Percentiles rank a stretch among this genome's conserved stretches.
phyloP scores from a whole-genome alignment of 2,797 vertebrate genomes.

The Channa striata region DNA sequence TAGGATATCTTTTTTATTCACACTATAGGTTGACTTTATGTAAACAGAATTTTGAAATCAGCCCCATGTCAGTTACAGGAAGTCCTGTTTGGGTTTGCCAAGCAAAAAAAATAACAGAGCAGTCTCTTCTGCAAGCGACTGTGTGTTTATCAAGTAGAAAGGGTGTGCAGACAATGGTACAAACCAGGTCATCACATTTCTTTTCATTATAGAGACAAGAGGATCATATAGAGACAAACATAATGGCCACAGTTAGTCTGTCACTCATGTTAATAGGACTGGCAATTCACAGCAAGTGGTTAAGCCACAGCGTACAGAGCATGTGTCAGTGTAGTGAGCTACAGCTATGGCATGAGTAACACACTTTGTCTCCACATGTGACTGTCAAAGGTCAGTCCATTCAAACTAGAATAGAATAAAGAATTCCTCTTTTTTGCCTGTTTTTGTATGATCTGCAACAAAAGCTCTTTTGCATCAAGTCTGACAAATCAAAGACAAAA shows the following conservation, averaged over 20 bases:
- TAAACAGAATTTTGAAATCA: neutral
- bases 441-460: neutral
- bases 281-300: constrained; percentile 12
- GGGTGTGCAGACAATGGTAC: constrained; percentile 78
- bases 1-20: neutral
- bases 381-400: constrained; percentile 13
- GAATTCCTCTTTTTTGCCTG: neutral
- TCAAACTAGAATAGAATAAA: neutral
- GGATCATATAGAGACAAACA: constrained; percentile 74
- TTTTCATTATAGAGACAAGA: constrained; percentile 76
- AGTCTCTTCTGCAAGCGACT: constrained; percentile 45
- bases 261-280: constrained; percentile 17
- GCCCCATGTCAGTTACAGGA: constrained; percentile 38
- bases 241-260: constrained; percentile 61
- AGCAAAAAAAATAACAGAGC: constrained; percentile 45
- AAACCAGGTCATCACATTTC: constrained; percentile 86
- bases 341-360: constrained; percentile 1
- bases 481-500: neutral
- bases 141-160: constrained; percentile 73
- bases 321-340: constrained; percentile 10
- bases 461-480: neutral
- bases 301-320: constrained; percentile 25
- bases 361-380: neutral
- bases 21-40: neutral
- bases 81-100: constrained; percentile 17